Evolutionary conservation across 2,888 invertebrate species (phyloP).

Genomic region (Cheilosia soror): DNA sequence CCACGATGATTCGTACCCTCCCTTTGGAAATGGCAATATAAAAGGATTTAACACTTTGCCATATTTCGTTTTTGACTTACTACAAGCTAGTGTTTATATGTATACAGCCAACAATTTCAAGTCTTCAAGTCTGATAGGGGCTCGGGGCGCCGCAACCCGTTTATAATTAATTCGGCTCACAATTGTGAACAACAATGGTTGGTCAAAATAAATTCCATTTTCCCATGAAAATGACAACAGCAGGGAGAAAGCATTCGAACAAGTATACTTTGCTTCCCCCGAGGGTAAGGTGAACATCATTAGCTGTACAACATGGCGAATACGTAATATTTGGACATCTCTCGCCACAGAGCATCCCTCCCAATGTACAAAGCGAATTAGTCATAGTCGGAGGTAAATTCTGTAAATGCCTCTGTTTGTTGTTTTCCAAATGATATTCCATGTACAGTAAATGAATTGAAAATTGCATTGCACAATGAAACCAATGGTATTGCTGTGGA

Average conservation of each 20-base stretch:
- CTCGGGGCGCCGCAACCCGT: neutral
- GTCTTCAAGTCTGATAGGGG: neutral
- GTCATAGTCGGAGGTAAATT: conserved; percentile 17
- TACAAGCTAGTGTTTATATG: neutral
- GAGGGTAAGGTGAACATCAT: conserved; percentile 11
- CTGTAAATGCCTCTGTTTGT: conserved; percentile 8
- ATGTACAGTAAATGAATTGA: conserved; percentile 44
- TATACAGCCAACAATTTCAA: conserved; percentile 6
- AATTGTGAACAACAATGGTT: conserved; percentile 27
- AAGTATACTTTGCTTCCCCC: conserved; percentile 11
- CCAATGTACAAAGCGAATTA: conserved; percentile 14
- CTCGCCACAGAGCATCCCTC: conserved; percentile 15
- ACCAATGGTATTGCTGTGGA: conserved; percentile 3
- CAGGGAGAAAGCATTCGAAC: conserved; percentile 18
- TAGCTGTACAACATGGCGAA: conserved; percentile 4
- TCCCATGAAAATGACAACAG: neutral
- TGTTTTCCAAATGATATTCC: conserved; percentile 43
- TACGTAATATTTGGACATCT: conserved; percentile 36
- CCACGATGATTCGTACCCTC: conserved; percentile 1
- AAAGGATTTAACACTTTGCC: conserved; percentile 19
- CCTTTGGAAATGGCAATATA: neutral
- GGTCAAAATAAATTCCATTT: conserved; percentile 39
- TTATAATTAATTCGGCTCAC: conserved; percentile 45
- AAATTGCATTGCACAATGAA: conserved; percentile 27
- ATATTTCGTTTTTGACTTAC: neutral